Evolutionary conservation across 1,140 invertebrate genomes (phyloP).

Genomic region (Anoplophora glabripennis): DNA sequence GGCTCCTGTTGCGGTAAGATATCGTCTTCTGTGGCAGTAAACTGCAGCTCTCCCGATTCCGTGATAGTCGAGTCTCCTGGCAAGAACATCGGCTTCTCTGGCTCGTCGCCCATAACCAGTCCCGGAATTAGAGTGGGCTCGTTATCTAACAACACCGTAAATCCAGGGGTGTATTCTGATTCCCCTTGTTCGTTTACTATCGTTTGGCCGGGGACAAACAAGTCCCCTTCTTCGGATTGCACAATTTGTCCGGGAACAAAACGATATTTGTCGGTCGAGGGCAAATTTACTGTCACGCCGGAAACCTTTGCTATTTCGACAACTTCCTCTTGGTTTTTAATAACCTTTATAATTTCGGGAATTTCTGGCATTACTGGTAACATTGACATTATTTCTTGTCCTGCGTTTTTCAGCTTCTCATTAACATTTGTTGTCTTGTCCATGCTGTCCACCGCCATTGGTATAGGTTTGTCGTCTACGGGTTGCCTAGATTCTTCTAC

Average conservation of each 20-base stretch:
- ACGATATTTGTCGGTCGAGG: slow-evolving; percentile 47
- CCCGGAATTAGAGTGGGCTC: slow-evolving; percentile 64
- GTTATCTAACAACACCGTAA: slow-evolving; percentile 65
- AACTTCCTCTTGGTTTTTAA: slow-evolving; percentile 58
- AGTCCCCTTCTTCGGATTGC: slow-evolving; percentile 62
- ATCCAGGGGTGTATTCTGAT: slow-evolving; percentile 66
- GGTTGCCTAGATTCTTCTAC: slow-evolving; percentile 41
- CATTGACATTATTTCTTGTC: slow-evolving; percentile 53
- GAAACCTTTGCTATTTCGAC: slow-evolving; percentile 59
- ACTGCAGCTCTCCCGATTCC: slow-evolving; percentile 52
- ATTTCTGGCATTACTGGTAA: slow-evolving; percentile 64
- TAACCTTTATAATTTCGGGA: slow-evolving; percentile 58
- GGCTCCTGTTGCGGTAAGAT: not conserved
- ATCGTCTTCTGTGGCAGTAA: slow-evolving; percentile 44
- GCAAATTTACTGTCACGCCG: slow-evolving; percentile 63
- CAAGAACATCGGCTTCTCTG: slow-evolving; percentile 53
- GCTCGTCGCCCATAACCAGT: slow-evolving; percentile 47
- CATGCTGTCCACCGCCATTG: slow-evolving; percentile 54
- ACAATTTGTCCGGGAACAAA: slow-evolving; percentile 62
- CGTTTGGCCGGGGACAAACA: slow-evolving; percentile 72
- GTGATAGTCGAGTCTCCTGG: slow-evolving; percentile 58
- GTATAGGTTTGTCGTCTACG: slow-evolving; percentile 40
- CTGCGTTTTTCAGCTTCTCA: slow-evolving; percentile 53
- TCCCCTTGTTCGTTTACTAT: slow-evolving; percentile 61
- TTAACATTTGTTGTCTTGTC: slow-evolving; percentile 58